Base-by-base conservation (phyloP, 2,113 vertebrate species). In the Hippocampus mohnikei region DNA sequence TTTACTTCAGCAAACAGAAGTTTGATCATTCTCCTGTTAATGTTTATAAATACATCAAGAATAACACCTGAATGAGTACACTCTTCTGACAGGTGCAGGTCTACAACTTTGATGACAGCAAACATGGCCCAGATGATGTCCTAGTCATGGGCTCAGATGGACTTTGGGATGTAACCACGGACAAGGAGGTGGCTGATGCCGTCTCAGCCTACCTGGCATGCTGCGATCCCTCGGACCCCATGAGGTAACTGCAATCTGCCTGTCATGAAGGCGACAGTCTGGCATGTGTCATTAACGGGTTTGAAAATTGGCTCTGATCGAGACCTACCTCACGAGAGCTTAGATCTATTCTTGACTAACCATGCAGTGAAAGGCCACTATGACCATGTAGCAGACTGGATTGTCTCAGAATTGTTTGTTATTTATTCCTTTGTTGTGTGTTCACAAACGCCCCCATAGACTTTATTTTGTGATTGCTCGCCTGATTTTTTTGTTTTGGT, bases 111-210 rank as follows among this genome's bases (percentile, higher is more conserved):
- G 93, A 94, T 0, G 93, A 96, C 85, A 91, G 94, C 0, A 95
- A 98, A 78, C 96, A 98, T 58, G 94, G 95, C 33, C 92, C 94
- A 0, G 93, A 99, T 0, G 97, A 99, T 0, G 95, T 99, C 40
- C 85, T 99, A 66, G 91, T 98, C 65, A 82, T 99, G 93, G 97
- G 96, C 42, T 98, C 95, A 0, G 96, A 99, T 6, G 97, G 97
- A 72, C 86, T 99, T 70, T 98, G 97, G 97, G 97, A 98, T 68
- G 96, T 99, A 80, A 96, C 95, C 50, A 94, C 81, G 0, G 94
- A 99, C 87, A 77, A 69, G 81, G 96, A 98, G 71, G 97, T 94
- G 71, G 94, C 96, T 8, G 90, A 88, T 0, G 93, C 93, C 25
- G 95, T 98, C 78, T 91, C 93, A 76, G 92, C 90, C 52, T 95